Base-by-base conservation (phyloP, 2,113 vertebrate species). In the Thomomys bottae region DNA sequence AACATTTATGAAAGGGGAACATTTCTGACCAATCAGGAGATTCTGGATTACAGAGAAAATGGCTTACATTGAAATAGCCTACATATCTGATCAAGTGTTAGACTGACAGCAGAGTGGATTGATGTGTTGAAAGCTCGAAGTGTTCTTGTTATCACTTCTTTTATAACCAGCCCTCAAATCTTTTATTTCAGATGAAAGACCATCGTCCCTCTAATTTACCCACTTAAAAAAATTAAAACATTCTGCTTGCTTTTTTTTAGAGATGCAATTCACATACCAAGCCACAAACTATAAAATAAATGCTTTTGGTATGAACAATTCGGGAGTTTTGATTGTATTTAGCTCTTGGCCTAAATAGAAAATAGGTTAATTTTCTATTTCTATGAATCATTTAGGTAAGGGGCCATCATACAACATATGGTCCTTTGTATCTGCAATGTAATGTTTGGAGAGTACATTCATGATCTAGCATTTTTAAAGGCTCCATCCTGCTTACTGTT, bases 1-100 rank as follows among this genome's bases (percentile, higher is more conserved):
- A 54, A 23, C 40, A 80, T 86, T 32, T 84, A 92, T 79, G 34
- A 57, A 86, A 72, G 88, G 42, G 38, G 54, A 42, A 85, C 70
- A 71, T 17, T 7, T 42, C 30, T 87, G 40, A 7, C 24, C 14
- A 89, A 23, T 28, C 30, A 67, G 67, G 14, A 89, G n/a, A 28
- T 40, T 38, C 70, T 40, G 49, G n/a, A 30, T 75, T 88, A 85
- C 67, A 92, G 17, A 57, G 72, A 59, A 45, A 34, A 30, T 2
- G 3, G 23, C n/a, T 45, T 3, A 70, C 10, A 66, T 8, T 59
- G 54, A 63, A 87, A 66, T 73, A 70, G 32, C 36, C 80, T 78
- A 5, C 38, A 32, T 49, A 11, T 86, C 59, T 57, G n/a, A 49
- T 79, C 7, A 59, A 63, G 68, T 70, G 63, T 81, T 57, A 8